phyloP scores from a whole-genome alignment of 2,888 invertebrate species.

The Brachyptera risi region DNA sequence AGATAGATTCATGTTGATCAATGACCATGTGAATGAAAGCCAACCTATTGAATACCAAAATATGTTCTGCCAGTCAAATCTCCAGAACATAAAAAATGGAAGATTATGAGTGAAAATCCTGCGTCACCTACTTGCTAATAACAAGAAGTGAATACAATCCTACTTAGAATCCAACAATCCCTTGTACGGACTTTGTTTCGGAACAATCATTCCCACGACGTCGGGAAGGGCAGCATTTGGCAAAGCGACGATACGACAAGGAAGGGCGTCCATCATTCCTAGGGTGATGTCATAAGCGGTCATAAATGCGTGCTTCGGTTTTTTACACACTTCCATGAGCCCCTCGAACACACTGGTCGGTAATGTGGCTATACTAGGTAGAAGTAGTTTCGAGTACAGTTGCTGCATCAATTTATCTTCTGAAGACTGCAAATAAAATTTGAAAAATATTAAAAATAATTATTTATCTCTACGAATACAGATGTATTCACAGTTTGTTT shows the following conservation, averaged over 20 bases:
- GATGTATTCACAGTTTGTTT: too few relatives aligned
- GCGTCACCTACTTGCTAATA: too few relatives aligned
- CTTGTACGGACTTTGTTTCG: conserved; percentile 3
- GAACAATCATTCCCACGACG: conserved; percentile 3
- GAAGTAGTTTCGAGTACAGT: conserved; percentile 9
- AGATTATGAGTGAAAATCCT: too few relatives aligned
- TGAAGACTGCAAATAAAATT: background rate
- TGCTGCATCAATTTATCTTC: background rate
- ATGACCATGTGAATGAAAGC: too few relatives aligned
- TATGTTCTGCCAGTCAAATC: too few relatives aligned
- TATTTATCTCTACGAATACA: too few relatives aligned
- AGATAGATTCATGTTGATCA: too few relatives aligned
- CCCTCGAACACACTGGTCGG: conserved; percentile 1
- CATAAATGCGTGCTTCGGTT: conserved; percentile 12
- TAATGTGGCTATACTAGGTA: background rate
- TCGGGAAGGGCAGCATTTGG: background rate
- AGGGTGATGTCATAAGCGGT: conserved; percentile 17
- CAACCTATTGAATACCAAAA: too few relatives aligned
- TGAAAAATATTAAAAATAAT: too few relatives aligned
- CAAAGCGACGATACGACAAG: conserved; percentile 3
- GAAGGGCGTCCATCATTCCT: conserved; percentile 10
- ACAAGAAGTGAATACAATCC: too few relatives aligned
- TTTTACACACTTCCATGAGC: background rate
- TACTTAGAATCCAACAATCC: conserved; percentile 8
- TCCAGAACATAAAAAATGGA: too few relatives aligned